These are phyloP conservation scores for Eupithecia centaureata DNA, from an alignment of 2,888 invertebrate species.

Conservation along the genomic window DNA sequence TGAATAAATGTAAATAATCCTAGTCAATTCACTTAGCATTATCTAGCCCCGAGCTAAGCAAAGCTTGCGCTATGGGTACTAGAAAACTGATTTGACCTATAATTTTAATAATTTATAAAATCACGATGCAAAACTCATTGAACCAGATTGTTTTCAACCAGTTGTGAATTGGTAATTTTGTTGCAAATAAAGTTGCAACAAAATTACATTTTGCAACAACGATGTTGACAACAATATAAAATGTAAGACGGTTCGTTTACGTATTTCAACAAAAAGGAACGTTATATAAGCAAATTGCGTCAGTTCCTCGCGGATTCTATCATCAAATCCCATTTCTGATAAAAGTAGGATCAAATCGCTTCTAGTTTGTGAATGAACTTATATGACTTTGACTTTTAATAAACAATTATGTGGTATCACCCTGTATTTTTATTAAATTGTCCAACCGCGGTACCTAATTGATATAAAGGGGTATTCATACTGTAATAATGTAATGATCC, in stretches of 20 bases:
- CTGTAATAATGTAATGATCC: conserved; percentile 66
- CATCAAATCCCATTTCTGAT: no score
- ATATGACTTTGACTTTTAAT: no score
- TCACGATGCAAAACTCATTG: neutral
- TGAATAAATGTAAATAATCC: neutral
- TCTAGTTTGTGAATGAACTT: neutral
- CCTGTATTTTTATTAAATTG: conserved; percentile 49
- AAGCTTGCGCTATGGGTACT: neutral
- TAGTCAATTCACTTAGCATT: neutral
- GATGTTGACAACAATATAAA: neutral
- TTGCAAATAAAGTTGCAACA: neutral
- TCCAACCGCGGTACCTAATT: conserved; percentile 61
- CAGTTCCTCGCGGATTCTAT: no score
- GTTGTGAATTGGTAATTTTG: neutral
- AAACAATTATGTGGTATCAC: conserved; percentile 35
- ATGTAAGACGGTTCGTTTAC: neutral
- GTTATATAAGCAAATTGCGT: no score
- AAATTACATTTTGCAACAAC: neutral
- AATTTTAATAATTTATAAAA: neutral
- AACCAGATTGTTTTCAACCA: neutral
- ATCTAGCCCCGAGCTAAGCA: neutral
- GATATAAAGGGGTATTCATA: conserved; percentile 64
- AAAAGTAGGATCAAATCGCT: no score
- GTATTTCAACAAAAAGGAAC: no score
- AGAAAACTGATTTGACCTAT: neutral